Evolutionary conservation across 2,888 invertebrate genomes (phyloP), one percentile per base, ranked within the genome.

Genomic region (Iphiclides podalirius): DNA sequence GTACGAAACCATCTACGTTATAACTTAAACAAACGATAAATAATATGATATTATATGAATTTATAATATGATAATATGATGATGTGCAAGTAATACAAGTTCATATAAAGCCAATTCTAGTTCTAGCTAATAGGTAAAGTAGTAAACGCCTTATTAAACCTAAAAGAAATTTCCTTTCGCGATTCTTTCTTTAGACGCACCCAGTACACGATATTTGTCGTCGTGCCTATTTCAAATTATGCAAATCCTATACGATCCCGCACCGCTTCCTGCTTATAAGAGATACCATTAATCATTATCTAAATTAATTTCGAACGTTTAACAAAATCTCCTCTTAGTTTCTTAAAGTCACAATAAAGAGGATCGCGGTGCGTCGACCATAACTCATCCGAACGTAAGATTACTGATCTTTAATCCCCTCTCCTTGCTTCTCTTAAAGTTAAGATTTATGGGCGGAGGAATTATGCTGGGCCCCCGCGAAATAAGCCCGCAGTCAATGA

Each of bases 401-500:
- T 92, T 92, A 92, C 92, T 92, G 92, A 92, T 92, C 92, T 92
- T 92, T 92, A 92, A 92, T 92, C 92, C 92, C 91, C 91, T 91
- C 90, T 85, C 88, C 69, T 76, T 78, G 86, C 80, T 88, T 90
- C 90, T 90, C 91, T 91, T 91, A 92, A 92, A 92, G 91, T 92
- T 92, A 91, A 92, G 92, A 92, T 92, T 92, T 92, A 92, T 90
- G 91, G 78, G 79, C 88, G 78, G 77, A 85, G 91, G 92, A 90
- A 92, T 92, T 92, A 92, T 91, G 89, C 90, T 89, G 90, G 90
- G 89, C 89, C 89, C 88, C 85, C 73, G 70, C 72, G 68, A 73
- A 75, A 72, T 77, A 78, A 80, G 76, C 78, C 70, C 63, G 64
- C 65, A 77, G 75, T 76, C 82, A 71, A 81, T 84, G 82, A 79